These are phyloP conservation scores for Pseudopodoces humilis DNA, from an alignment of 2,113 vertebrate genomes.

Conservation along the genomic window DNA sequence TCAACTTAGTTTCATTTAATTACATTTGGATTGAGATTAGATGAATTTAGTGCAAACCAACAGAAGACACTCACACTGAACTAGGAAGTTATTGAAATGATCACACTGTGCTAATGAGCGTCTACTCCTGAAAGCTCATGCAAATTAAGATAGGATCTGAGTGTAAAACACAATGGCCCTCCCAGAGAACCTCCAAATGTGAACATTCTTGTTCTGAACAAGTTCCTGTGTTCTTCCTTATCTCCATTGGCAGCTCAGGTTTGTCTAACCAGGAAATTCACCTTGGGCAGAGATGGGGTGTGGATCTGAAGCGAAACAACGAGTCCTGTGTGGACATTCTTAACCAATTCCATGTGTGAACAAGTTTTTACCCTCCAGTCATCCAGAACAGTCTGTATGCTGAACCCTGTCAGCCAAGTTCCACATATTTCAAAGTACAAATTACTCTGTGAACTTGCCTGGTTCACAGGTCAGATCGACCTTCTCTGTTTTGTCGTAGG, in stretches of 20 bases:
- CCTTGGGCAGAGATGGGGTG: not conserved
- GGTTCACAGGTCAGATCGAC: not conserved
- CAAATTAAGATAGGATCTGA: not conserved
- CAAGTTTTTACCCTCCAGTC: not conserved
- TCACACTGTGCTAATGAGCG: not conserved
- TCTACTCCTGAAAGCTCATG: not conserved
- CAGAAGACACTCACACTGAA: not conserved
- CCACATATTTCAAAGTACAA: not conserved
- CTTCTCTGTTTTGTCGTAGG: not conserved
- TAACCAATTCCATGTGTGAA: not conserved
- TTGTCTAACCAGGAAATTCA: constrained; percentile 32
- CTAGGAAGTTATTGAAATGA: not conserved
- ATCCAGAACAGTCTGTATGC: not conserved
- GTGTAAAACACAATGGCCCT: not conserved
- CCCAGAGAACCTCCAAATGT: not conserved
- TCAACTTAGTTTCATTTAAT: not conserved
- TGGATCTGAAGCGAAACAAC: not conserved
- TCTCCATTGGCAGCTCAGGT: not conserved
- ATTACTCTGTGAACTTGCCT: not conserved
- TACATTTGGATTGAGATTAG: not conserved
- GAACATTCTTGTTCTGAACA: constrained; percentile 37
- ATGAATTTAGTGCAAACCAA: not conserved
- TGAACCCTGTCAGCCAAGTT: not conserved
- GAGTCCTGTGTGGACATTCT: not conserved
- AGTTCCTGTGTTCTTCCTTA: constrained; percentile 4